Base-by-base conservation (phyloP, 2,113 vertebrate genomes). In the Hippolais icterina region DNA sequence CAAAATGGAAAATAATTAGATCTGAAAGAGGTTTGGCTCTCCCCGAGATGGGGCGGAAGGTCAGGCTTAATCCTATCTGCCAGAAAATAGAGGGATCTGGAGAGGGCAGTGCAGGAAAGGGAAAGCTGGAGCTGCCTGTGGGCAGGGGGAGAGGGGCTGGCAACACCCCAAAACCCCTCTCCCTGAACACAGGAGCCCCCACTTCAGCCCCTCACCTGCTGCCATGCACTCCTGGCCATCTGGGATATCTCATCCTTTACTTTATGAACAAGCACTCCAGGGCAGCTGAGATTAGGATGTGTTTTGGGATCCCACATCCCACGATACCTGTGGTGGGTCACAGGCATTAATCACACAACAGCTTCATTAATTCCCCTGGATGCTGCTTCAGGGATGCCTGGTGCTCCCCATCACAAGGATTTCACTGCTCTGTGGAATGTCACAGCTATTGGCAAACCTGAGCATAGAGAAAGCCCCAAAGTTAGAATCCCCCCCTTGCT, bases 1-100 rank as follows among this genome's bases (percentile, higher is more conserved):
- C 70, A 47, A 95, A 95, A 66, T 47, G 79, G 63, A 56, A 85
- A 86, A 93, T 94, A 94, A 94, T 92, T 86, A 95, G 74, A 91
- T 93, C 71, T 0, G 42, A 95, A 93, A 88, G 91, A 94, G 90
- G 47, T 83, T 89, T 92, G 80, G 83, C 54, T 83, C 85, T 66
- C 57, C 53, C 71, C 0, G 23, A 80, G 93, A 77, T 3, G 25
- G 86, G 76, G 80, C 0, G 0, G 52, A 81, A 94, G 89, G 79
- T 90, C 95, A 93, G 47, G 64, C 39, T 90, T 89, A 93, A 94
- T 94, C 94, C 92, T 28, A 35, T 80, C 85, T 70, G 64, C 71
- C 83, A 70, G 60, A 57, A 83, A 81, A 76, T 0, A 74, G n/a
- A 83, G 39, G 50, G 89, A 90, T 88, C 83, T 83, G 64, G 63